phyloP scores from a whole-genome alignment of 2,888 invertebrate genomes.

The Orthosia cruda region DNA sequence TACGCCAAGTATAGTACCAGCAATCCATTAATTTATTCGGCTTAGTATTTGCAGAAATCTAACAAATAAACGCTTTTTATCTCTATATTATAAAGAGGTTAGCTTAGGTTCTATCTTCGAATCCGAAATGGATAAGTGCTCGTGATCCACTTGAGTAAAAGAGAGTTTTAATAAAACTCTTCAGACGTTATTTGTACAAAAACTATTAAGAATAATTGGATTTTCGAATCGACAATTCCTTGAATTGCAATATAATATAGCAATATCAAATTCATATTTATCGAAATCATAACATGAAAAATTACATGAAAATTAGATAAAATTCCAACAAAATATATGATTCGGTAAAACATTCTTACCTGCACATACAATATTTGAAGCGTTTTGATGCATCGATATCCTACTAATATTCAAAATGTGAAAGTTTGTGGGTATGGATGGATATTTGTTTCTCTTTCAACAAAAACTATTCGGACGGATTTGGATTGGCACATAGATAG shows the following conservation, averaged over 20 bases:
- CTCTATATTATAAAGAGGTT: background rate
- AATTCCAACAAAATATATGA: background rate
- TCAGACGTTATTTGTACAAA: conserved; percentile 3
- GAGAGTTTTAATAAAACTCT: background rate
- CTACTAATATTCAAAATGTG: too few relatives aligned
- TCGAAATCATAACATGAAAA: background rate
- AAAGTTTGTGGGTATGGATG: too few relatives aligned
- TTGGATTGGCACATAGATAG: too few relatives aligned
- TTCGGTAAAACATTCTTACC: background rate
- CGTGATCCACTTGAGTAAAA: background rate
- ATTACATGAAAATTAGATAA: background rate
- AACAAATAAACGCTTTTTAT: background rate
- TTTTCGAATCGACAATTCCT: background rate
- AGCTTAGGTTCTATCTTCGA: background rate
- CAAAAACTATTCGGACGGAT: too few relatives aligned
- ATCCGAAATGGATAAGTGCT: background rate
- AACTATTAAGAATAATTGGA: conserved; percentile 1
- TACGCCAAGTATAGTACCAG: too few relatives aligned
- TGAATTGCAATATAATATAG: conserved; percentile 2
- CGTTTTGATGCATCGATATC: background rate
- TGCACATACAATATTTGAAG: background rate
- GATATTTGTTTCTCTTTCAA: too few relatives aligned
- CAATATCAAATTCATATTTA: background rate
- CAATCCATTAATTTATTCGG: too few relatives aligned
- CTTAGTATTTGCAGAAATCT: too few relatives aligned